Base-by-base conservation (phyloP, 2,113 vertebrate genomes). In the Solea solea region DNA sequence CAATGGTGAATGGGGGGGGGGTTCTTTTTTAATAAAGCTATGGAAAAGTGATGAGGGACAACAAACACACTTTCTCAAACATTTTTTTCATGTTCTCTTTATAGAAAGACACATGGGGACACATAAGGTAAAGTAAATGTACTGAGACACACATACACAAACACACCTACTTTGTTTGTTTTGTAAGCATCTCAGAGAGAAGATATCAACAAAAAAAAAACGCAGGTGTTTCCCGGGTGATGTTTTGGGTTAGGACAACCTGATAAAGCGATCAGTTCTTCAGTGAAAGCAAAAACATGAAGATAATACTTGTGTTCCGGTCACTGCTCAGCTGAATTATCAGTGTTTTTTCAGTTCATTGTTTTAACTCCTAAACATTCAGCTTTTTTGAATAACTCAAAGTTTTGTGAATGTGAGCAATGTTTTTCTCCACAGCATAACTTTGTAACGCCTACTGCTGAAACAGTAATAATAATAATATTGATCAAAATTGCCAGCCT, bases 121-220 rank as follows among this genome's bases (percentile, higher is more conserved):
- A 15, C 69, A 77, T 68, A 69, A 53, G 70, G 52, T 7, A 25
- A 3, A 9, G 50, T 13, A 13, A 46, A 51, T 21, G 21, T 9
- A 39, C 27, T 40, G 11, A 51, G 55, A 52, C 66, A 64, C 21
- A 55, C 55, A 45, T 64, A 58, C 46, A 65, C 49, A 57, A 61
- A 76, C 73, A 65, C 81, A 66, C 76, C 85, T 85, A 87, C 82
- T 78, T 82, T 76, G 81, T 91, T 92, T 93, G 92, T 93, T 79
- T 88, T 93, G 91, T 92, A 93, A 93, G 88, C 92, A 91, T 75
- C 74, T 77, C 73, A 78, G 74, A 76, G 86, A 80, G 65, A 74
- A 85, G 80, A 61, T 82, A 78, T 90, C 90, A 91, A 92, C 90
- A 85, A 63, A 91, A 34, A 34, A 21, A 34, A 75, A 75, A 7